Conservation (phyloP, 2,888 invertebrate genomes). For the Pheosia gnoma region DNA sequence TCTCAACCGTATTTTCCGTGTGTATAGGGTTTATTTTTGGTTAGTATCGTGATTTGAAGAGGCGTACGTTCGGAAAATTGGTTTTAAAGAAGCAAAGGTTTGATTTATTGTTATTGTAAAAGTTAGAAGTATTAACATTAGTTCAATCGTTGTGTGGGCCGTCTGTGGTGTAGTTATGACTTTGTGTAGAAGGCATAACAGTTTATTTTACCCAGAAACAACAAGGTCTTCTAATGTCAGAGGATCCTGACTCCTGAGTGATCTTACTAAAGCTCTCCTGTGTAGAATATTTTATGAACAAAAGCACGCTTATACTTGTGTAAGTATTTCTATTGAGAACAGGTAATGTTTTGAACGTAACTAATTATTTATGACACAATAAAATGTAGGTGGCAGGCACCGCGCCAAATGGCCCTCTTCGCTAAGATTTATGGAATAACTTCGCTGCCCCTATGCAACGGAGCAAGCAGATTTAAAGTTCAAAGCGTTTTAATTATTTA, state of each 20-base stretch:
- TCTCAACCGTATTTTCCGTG: conserved; percentile 15
- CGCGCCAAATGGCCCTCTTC: conserved; percentile 10
- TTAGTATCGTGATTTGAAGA: conserved; percentile 26
- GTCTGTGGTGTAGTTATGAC: conserved; percentile 26
- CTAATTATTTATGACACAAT: not conserved
- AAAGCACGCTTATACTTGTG: too few relatives aligned
- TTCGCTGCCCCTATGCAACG: not conserved
- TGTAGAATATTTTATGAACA: not conserved
- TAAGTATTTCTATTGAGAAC: not conserved
- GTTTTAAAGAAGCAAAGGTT: conserved; percentile 48
- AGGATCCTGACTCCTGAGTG: too few relatives aligned
- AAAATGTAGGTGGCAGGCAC: not conserved
- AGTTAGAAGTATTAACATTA: conserved; percentile 42
- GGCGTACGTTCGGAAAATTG: conserved; percentile 48
- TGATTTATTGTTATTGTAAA: conserved; percentile 48
- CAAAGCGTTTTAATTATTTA: not conserved
- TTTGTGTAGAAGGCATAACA: conserved; percentile 18
- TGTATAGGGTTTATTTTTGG: conserved; percentile 16
- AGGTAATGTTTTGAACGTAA: not conserved
- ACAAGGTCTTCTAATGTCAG: too few relatives aligned
- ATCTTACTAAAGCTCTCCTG: too few relatives aligned
- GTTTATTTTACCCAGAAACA: not conserved
- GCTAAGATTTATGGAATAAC: conserved; percentile 3
- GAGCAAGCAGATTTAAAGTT: not conserved
- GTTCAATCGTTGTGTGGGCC: conserved; percentile 37